Base-by-base conservation (phyloP, 2,888 invertebrate genomes). In the Coenonympha arcania region DNA sequence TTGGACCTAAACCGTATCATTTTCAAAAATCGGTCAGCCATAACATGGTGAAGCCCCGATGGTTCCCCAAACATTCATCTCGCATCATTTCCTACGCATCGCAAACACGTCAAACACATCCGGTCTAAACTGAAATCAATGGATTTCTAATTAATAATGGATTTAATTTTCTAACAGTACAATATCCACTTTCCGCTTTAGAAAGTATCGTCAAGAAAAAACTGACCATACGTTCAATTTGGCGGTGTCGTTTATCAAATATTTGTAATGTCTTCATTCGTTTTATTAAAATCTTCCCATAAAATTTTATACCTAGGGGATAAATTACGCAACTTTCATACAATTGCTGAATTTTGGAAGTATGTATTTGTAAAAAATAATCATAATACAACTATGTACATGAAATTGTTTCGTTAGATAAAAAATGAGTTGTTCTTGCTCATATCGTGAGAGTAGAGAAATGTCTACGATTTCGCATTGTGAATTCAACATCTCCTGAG, bases 151-250 rank as follows among this genome's bases (percentile, higher is more conserved):
- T 49, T 24, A 33, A 16, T 49, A 46, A 45, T 30, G 24, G 19
- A 50, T 53, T 42, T 53, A 37, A 53, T 50, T 50, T 45, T 41
- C 22, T 45, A 44, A 49, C n/a, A n/a, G n/a, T n/a, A n/a, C 49
- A 48, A 52, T 46, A 31, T 49, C 49, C 48, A 52, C 44, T 46
- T 41, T 46, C 49, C 24, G 44, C 45, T 49, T 52, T 52, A 49
- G 49, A 52, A 52, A 49, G 49, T 44, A 22, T 16, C 31, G 39
- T 33, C 39, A n/a, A n/a, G n/a, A n/a, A n/a, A 22, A 31, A 6
- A 11, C 30, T 18, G 45, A 49, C 28, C 28, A 26, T 19, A 46
- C 28, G 28, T 18, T 28, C 46, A 30, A 22, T 39, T 44, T 33
- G 26, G 39, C 30, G 39, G 39, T 40, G 43, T 31, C 18, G 24